These are phyloP conservation scores for Dermatemys mawii DNA, from an alignment of 2,113 vertebrate species.

Conservation along the genomic window DNA sequence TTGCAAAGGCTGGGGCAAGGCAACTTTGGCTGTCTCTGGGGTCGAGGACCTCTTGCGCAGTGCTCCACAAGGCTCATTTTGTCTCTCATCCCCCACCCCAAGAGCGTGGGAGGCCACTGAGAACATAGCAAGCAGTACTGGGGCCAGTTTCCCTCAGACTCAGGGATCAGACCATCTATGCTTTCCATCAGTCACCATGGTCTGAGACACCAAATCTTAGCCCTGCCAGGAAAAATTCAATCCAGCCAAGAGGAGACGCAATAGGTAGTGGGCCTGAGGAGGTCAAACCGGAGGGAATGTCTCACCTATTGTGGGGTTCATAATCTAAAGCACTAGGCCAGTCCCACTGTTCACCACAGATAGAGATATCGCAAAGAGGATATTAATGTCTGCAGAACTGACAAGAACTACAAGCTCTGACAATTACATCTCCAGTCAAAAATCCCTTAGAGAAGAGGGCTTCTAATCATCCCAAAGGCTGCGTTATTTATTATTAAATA, in stretches of 20 bases:
- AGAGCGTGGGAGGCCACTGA: not conserved
- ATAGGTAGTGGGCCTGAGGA: not conserved
- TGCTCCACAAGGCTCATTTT: not conserved
- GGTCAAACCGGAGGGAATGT: not conserved
- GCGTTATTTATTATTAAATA: no score
- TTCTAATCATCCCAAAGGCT: not conserved
- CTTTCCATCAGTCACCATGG: not conserved
- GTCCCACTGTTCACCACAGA: not conserved
- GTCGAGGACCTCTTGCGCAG: not conserved
- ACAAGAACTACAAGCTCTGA: not conserved
- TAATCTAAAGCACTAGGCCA: not conserved
- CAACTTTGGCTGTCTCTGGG: not conserved
- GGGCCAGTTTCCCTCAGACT: not conserved
- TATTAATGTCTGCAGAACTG: not conserved
- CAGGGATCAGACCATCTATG: not conserved
- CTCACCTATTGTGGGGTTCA: not conserved
- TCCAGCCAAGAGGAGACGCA: not conserved
- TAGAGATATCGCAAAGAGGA: not conserved
- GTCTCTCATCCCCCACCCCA: not conserved
- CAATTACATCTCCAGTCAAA: not conserved
- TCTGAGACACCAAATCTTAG: not conserved
- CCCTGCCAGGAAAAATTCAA: not conserved
- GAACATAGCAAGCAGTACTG: not conserved
- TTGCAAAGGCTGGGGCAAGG: not conserved
- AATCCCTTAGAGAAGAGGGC: not conserved